phyloP scores from a whole-genome alignment of 1,140 invertebrate species.

The Holotrichia oblita region DNA sequence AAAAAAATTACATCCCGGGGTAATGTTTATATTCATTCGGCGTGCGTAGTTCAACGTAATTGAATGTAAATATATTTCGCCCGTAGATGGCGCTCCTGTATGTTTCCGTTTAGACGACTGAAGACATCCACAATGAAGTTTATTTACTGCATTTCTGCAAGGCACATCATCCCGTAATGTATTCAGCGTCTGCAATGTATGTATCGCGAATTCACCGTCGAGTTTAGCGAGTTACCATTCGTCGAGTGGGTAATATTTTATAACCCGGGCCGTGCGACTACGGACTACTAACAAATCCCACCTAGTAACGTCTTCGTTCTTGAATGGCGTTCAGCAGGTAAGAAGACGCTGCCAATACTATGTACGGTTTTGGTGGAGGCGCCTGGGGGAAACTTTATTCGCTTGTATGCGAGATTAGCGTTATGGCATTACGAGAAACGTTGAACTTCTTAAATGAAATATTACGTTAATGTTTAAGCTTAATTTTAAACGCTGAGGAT shows the following conservation, averaged over 20 bases:
- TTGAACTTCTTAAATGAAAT: background rate
- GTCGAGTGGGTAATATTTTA: background rate
- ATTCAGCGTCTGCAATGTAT: background rate
- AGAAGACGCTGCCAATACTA: background rate
- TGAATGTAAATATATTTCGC: background rate
- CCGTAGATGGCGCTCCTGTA: no score
- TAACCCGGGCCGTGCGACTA: background rate
- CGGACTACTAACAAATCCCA: background rate
- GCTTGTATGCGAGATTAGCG: background rate
- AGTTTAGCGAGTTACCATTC: background rate
- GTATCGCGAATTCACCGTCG: background rate
- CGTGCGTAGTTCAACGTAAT: background rate
- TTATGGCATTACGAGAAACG: background rate
- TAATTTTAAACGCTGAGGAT: background rate
- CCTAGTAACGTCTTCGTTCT: background rate
- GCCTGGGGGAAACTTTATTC: background rate
- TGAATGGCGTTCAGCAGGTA: background rate
- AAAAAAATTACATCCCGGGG: no score
- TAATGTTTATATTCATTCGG: no score
- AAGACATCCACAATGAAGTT: background rate
- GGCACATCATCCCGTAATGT: background rate
- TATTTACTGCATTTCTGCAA: background rate
- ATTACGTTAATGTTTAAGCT: background rate
- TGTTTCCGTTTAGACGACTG: no score
- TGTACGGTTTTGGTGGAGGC: background rate